Percentiles rank a stretch among this genome's conserved stretches.
phyloP scores from a whole-genome alignment of 2,797 vertebrate species.

The Ataeniobius toweri region DNA sequence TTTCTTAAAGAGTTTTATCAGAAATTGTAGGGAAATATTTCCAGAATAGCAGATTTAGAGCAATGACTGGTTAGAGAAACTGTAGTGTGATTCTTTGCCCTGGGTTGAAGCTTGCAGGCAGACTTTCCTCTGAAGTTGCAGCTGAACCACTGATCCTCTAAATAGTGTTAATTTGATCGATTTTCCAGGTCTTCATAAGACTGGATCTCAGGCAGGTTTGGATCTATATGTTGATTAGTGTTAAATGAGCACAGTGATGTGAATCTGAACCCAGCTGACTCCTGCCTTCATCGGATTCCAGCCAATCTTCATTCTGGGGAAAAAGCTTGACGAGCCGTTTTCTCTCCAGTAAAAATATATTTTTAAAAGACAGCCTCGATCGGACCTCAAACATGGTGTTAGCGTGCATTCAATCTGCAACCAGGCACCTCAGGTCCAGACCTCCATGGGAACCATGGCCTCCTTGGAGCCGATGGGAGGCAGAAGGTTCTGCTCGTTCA shows the following conservation, averaged over 20 bases:
- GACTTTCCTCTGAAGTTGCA: neutral
- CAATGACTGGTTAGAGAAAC: neutral
- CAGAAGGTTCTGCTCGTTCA: conserved; percentile 89
- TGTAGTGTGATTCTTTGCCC: neutral
- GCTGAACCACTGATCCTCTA: neutral
- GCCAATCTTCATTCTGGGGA: neutral
- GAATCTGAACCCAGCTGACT: neutral
- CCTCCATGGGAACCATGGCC: conserved; percentile 95
- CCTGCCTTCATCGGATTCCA: neutral
- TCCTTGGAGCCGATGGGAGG: conserved; percentile 95
- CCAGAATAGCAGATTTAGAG: neutral
- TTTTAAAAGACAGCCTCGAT: too few species aligned
- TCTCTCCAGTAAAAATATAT: too few species aligned
- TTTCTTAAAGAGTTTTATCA: neutral
- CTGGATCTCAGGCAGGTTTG: conserved; percentile 4
- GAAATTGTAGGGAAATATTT: neutral
- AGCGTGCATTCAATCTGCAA: neutral
- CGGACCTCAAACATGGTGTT: conserved; percentile 22
- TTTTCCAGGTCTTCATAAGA: neutral
- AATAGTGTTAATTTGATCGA: too few species aligned
- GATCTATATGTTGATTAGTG: neutral
- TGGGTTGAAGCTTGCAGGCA: neutral
- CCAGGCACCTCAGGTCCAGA: conserved; percentile 87
- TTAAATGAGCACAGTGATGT: too few species aligned
- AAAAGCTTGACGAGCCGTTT: neutral